Percentiles rank a stretch among this genome's conserved stretches.
phyloP scores from a whole-genome alignment of 1,140 invertebrate genomes.

The Mactra quadrangularis region DNA sequence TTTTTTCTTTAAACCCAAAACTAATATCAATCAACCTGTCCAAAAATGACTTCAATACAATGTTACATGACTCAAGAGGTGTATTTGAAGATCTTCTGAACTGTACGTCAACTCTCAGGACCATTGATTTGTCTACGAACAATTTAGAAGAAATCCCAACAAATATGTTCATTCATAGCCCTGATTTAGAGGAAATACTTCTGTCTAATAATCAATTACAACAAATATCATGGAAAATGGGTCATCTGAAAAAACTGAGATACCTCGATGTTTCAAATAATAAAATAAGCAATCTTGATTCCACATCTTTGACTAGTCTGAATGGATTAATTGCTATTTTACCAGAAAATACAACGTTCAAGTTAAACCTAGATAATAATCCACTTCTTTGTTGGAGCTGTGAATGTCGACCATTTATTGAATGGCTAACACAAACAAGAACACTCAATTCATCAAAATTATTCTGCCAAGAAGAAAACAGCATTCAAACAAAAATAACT shows the following conservation, averaged over 20 bases:
- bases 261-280: slow-evolving; percentile 1
- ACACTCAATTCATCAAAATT: not conserved
- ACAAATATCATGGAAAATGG: not conserved
- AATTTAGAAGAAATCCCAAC: not conserved
- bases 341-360: not conserved
- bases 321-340: not conserved
- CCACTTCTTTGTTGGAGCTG: not conserved
- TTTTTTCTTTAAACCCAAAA: not conserved
- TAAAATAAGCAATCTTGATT: not conserved
- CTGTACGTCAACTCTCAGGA: not conserved
- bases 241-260: not conserved
- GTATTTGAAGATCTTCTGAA: not conserved
- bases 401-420: not conserved
- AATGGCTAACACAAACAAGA: not conserved
- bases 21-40: not conserved
- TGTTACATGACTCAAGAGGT: not conserved
- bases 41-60: not conserved
- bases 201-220: not conserved
- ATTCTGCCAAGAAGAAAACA: not conserved
- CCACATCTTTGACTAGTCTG: not conserved
- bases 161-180: not conserved
- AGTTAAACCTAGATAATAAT: not conserved
- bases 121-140: not conserved
- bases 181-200: not conserved
- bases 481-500: not conserved